phyloP scores from a whole-genome alignment of 2,888 invertebrate genomes.

The Eustalomyia histrio region DNA sequence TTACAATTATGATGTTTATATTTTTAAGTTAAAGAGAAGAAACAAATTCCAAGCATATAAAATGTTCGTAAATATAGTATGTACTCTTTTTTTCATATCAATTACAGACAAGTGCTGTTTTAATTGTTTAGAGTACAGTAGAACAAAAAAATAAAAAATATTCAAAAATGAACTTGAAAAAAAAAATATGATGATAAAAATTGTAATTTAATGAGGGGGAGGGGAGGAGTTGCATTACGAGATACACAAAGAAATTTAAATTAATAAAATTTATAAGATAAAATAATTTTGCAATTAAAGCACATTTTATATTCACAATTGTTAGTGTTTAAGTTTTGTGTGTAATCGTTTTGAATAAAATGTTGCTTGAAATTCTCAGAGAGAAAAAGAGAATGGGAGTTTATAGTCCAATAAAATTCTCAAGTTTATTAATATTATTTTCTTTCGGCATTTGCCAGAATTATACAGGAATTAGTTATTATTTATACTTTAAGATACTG shows the following conservation, averaged over 20 bases:
- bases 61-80: too few species aligned
- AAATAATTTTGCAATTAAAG: constrained; percentile 18
- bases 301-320: too few species aligned
- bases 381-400: too few species aligned
- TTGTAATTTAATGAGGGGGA: neutral
- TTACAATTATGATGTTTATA: constrained; percentile 5
- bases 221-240: neutral
- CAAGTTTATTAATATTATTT: too few species aligned
- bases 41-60: neutral
- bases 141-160: neutral
- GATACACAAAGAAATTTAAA: neutral
- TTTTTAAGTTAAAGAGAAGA: neutral
- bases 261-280: neutral
- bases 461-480: too few species aligned
- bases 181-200: neutral
- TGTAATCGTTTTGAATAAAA: too few species aligned
- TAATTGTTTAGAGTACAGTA: constrained; percentile 23
- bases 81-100: constrained; percentile 2
- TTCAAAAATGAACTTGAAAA: constrained; percentile 24
- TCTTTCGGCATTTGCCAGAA: too few species aligned
- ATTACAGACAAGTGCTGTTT: constrained; percentile 31
- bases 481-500: too few species aligned
- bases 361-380: too few species aligned
- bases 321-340: too few species aligned
- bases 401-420: too few species aligned